phyloP scores from a whole-genome alignment of 2,888 invertebrate genomes.

The Schizaphis graminum region DNA sequence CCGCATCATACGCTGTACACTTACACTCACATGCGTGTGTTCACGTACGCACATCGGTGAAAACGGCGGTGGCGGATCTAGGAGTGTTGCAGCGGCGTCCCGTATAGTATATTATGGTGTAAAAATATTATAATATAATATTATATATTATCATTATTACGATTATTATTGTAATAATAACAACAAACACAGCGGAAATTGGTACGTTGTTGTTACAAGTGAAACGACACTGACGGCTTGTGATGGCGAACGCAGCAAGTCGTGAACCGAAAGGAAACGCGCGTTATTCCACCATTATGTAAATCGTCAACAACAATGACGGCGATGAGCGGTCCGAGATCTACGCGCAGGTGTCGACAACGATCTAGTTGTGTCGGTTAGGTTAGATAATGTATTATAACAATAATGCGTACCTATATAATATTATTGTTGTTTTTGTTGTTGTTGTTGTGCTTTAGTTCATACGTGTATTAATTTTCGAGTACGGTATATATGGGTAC shows the following conservation, averaged over 20 bases:
- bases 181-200: background rate
- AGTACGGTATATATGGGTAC: background rate
- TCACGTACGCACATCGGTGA: background rate
- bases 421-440: background rate
- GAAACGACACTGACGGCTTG: constrained; percentile 25
- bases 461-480: too few species aligned
- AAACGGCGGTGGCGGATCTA: background rate
- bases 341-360: constrained; percentile 35
- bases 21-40: background rate
- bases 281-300: constrained; percentile 33
- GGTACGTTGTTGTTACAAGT: background rate
- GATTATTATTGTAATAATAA: background rate
- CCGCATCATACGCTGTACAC: background rate
- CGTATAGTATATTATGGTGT: background rate
- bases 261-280: constrained; percentile 28
- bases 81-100: background rate
- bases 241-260: background rate
- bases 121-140: background rate
- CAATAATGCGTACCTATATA: background rate
- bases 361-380: constrained; percentile 24
- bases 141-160: background rate
- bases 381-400: background rate
- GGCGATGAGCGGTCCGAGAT: background rate
- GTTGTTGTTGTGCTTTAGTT: background rate
- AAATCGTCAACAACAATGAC: constrained; percentile 49